These are phyloP conservation scores for Diprion similis DNA, from an alignment of 1,140 invertebrate species.

Conservation along the genomic window DNA sequence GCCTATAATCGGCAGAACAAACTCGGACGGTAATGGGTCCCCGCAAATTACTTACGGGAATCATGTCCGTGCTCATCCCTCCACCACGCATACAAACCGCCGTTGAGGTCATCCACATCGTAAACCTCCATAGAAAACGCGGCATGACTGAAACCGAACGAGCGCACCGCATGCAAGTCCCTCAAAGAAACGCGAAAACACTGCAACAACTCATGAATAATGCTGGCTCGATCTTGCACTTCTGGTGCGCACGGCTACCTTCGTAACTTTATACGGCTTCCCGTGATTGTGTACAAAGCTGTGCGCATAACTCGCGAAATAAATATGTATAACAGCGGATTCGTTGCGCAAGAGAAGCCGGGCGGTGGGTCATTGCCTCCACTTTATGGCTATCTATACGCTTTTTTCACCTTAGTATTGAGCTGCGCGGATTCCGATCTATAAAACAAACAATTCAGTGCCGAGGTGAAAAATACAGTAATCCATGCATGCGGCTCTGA, in stretches of 20 bases:
- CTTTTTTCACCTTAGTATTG: too few relatives aligned
- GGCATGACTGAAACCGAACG: neutral
- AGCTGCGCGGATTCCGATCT: too few relatives aligned
- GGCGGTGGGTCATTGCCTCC: too few relatives aligned
- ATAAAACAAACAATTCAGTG: too few relatives aligned
- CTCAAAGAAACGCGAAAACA: neutral
- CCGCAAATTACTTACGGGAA: constrained; percentile 53
- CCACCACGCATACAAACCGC: too few relatives aligned
- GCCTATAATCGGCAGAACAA: constrained; percentile 51
- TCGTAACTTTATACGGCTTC: too few relatives aligned
- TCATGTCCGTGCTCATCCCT: neutral
- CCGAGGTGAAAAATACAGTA: too few relatives aligned
- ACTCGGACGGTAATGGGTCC: constrained; percentile 43
- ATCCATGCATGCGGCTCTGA: too few relatives aligned
- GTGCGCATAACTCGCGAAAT: neutral
- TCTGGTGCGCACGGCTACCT: too few relatives aligned
- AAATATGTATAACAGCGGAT: neutral
- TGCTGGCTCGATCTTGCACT: neutral
- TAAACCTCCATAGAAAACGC: neutral
- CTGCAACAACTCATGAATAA: neutral
- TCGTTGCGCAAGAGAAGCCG: neutral
- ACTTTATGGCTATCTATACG: too few relatives aligned
- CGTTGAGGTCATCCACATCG: neutral
- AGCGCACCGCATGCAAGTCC: neutral
- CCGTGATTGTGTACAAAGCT: neutral